phyloP scores from a whole-genome alignment of 2,888 invertebrate genomes.

The Xestia c-nigrum region DNA sequence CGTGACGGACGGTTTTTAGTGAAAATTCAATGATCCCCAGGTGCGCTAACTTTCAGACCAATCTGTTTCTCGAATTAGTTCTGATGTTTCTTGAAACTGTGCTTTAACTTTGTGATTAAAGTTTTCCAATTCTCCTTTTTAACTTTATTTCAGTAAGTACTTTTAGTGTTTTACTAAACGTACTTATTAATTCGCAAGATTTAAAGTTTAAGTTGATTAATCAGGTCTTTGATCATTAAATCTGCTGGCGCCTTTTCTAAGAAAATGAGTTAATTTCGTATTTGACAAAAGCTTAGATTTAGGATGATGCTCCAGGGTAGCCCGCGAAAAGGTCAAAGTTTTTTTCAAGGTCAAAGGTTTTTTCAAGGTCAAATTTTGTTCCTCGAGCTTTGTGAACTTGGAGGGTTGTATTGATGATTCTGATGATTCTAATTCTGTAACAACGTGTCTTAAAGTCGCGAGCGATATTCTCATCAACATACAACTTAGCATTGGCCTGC shows the following conservation, averaged over 20 bases:
- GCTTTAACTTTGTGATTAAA: conserved; percentile 42
- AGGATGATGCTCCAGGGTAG: too few relatives aligned
- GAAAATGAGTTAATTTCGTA: neutral
- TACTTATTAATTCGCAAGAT: neutral
- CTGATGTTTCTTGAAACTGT: conserved; percentile 33
- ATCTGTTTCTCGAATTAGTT: conserved; percentile 47
- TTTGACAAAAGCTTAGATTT: neutral
- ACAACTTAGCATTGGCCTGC: too few relatives aligned
- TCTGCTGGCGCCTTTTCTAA: neutral
- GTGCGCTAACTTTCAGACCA: conserved; percentile 33
- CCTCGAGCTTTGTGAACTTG: too few relatives aligned
- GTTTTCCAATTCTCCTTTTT: conserved; percentile 35
- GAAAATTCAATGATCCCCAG: conserved; percentile 46
- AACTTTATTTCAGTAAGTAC: conserved; percentile 1
- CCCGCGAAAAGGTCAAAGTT: too few relatives aligned
- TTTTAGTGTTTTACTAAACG: neutral
- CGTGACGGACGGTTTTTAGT: conserved; percentile 39
- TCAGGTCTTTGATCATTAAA: neutral
- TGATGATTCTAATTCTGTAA: too few relatives aligned
- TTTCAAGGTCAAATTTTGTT: too few relatives aligned
- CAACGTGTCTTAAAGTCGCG: too few relatives aligned
- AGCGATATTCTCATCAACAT: too few relatives aligned
- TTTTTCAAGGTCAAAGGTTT: too few relatives aligned
- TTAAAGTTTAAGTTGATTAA: neutral
- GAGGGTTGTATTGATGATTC: too few relatives aligned